phyloP scores from a whole-genome alignment of 2,797 vertebrate species.

The Takifugu rubripes region DNA sequence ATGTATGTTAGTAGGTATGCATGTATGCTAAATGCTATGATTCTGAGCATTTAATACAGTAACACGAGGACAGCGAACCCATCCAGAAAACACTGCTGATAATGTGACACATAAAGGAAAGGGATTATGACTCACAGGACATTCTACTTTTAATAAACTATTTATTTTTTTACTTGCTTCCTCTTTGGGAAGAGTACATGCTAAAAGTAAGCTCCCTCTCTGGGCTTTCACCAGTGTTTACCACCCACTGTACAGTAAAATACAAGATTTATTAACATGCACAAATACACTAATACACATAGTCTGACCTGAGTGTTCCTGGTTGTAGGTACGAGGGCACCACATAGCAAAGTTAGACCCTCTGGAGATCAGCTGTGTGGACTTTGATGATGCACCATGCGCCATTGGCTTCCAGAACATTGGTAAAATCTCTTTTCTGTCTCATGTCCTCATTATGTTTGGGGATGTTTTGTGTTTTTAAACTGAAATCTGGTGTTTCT shows the following conservation, averaged over 20 bases:
- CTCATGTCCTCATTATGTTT: constrained; percentile 2
- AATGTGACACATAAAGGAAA: too few species aligned
- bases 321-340: constrained; percentile 83
- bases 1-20: not conserved
- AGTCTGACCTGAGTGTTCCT: constrained; percentile 15
- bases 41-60: not conserved
- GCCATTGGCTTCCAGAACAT: constrained; percentile 84
- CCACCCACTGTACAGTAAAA: too few species aligned
- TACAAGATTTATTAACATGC: too few species aligned
- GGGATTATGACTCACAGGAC: too few species aligned
- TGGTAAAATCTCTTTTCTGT: constrained; percentile 78
- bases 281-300: not conserved
- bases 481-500: too few species aligned
- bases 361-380: constrained; percentile 92
- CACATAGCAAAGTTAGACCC: constrained; percentile 95
- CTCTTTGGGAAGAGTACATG: too few species aligned
- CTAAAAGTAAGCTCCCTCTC: too few species aligned
- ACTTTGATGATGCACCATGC: constrained; percentile 90
- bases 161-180: too few species aligned
- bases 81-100: too few species aligned
- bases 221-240: too few species aligned
- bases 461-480: not conserved
- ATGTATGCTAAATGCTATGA: not conserved
- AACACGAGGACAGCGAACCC: too few species aligned
- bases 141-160: too few species aligned